Percentiles rank a stretch among this genome's conserved stretches.
phyloP scores from a whole-genome alignment of 2,797 vertebrate species.

The Manis crassicaudata region DNA sequence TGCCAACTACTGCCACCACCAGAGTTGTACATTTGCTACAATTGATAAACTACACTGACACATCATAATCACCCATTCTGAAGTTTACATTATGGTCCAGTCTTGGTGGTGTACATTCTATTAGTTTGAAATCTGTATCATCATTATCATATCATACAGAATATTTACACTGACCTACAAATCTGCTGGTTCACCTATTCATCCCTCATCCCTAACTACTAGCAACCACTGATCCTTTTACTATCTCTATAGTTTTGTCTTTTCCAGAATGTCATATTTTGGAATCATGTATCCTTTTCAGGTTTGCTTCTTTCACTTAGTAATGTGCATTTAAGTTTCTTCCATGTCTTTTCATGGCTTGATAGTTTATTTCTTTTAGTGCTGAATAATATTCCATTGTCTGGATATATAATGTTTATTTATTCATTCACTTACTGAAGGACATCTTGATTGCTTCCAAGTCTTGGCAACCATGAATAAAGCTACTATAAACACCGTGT shows the following conservation, averaged over 20 bases:
- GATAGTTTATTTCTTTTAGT: not conserved
- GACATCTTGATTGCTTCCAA: not conserved
- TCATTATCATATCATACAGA: not conserved
- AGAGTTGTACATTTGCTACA: not conserved
- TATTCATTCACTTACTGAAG: not conserved
- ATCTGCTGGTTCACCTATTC: not conserved
- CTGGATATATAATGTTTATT: not conserved
- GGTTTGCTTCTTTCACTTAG: not conserved
- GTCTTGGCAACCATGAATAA: not conserved
- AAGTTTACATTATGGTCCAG: not conserved
- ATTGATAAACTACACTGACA: not conserved
- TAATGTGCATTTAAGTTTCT: no score
- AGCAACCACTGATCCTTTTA: not conserved
- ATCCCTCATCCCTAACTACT: not conserved
- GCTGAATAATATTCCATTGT: not conserved
- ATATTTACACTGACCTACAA: not conserved
- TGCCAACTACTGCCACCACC: not conserved
- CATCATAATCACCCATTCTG: not conserved
- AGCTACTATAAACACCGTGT: not conserved
- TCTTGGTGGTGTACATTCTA: not conserved
- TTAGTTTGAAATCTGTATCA: not conserved
- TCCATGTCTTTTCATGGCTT: not conserved
- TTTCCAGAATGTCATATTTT: not conserved
- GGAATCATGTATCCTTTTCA: not conserved
- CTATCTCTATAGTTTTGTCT: not conserved